phyloP scores from a whole-genome alignment of 2,888 invertebrate species.

The Chrysodeixis includens region DNA sequence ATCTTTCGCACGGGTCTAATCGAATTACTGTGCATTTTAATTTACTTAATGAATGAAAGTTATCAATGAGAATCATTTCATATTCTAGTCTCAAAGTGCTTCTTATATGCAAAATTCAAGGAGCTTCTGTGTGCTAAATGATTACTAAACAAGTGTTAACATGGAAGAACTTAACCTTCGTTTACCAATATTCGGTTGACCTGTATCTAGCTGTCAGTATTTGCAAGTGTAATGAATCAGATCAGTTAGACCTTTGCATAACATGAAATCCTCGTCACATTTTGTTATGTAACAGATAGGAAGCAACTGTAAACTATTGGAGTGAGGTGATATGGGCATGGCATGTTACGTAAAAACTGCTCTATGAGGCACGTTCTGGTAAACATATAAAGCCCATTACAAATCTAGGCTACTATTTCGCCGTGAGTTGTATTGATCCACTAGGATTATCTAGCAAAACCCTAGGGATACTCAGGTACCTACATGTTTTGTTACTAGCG shows the following conservation, averaged over 20 bases:
- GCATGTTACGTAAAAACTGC: slow-evolving; percentile 16
- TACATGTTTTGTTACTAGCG: slow-evolving; percentile 36
- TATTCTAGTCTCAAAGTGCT: neutral
- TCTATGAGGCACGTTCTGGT: slow-evolving; percentile 39
- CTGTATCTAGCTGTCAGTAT: neutral
- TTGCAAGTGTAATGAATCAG: slow-evolving; percentile 8
- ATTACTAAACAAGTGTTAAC: neutral
- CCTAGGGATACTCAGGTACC: slow-evolving; percentile 18
- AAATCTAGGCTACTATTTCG: slow-evolving; percentile 28
- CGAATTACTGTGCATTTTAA: slow-evolving; percentile 11
- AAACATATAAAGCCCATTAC: neutral
- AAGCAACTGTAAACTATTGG: slow-evolving; percentile 14
- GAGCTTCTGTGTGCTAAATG: neutral
- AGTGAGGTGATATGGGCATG: neutral
- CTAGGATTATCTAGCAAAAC: slow-evolving; percentile 54
- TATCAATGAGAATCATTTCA: neutral
- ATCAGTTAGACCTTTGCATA: slow-evolving; percentile 6
- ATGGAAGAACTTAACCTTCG: neutral
- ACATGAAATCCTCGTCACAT: slow-evolving; percentile 9
- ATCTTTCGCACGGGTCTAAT: slow-evolving; percentile 15
- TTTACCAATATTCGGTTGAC: neutral
- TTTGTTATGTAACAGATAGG: slow-evolving; percentile 6
- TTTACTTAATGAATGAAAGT: neutral
- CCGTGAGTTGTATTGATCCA: slow-evolving; percentile 47
- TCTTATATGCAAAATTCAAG: neutral